Base-by-base conservation (phyloP, 2,797 vertebrate species). In the Protonibea diacanthus region DNA sequence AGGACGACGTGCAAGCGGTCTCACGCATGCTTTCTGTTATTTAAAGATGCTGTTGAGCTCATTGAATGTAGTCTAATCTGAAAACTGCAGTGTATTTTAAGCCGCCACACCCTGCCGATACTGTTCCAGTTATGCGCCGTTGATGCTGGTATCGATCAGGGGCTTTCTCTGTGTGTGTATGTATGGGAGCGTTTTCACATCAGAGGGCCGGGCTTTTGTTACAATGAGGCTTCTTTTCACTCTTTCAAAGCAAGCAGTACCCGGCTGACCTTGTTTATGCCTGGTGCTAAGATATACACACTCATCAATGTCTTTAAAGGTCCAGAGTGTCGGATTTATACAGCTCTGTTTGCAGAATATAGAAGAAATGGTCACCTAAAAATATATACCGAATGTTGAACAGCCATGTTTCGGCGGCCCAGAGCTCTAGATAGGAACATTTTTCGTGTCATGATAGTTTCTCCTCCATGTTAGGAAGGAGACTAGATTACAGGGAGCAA, bases 131-230 rank as follows among this genome's bases (percentile, higher is more conserved):
- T 74, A 63, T 58, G 44, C 20, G 53, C 69, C 64, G 65, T 81
- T 25, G 29, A 45, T 81, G 63, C 64, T 44, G 53, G 21, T 85
- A 88, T 80, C 85, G 85, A 89, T 74, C 14, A 1, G 15, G 42
- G 21, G 74, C 38, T 87, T 81, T 45, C 25, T 80, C 78, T 76
- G 68, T 78, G 62, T 82, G 65, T 66, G 81, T n/a, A n/a, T n/a
- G n/a, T n/a, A n/a, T n/a, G n/a, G n/a, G n/a, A n/a, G n/a, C n/a
- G n/a, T n/a, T n/a, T n/a, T n/a, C 53, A 21, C 33, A 78, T 74
- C 3, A 60, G 44, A 49, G 69, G 59, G n/a, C 33, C 27, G 29
- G 49, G 49, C 12, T 4, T 77, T 65, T 23, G 45, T 40, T 38
- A 10, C 48, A 29, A 44, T 51, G 40, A 58, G 29, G 48, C 8